phyloP scores from a whole-genome alignment of 1,140 invertebrate species.

The Habropoda laboriosa region DNA sequence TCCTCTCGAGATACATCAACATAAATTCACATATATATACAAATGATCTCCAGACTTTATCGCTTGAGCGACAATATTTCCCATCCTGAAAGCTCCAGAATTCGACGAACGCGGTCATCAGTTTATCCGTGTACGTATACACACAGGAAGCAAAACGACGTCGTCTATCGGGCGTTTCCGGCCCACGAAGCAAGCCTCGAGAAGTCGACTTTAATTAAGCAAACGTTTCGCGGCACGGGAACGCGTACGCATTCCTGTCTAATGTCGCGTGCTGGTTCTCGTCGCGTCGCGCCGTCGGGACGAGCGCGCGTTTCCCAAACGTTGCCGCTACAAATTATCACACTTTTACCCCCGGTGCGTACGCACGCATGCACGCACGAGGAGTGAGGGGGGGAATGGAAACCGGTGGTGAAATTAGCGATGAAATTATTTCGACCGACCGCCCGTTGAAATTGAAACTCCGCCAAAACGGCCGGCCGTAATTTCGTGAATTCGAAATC shows the following conservation, averaged over 20 bases:
- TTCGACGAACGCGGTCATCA: background rate
- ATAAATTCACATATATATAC: too few species aligned
- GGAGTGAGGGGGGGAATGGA: too few species aligned
- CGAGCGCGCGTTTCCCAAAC: conserved; percentile 4
- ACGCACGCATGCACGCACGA: too few species aligned
- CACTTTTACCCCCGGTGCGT: conserved; percentile 10
- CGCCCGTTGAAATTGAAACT: conserved; percentile 6
- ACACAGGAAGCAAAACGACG: background rate
- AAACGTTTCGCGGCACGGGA: conserved; percentile 53
- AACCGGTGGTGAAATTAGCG: background rate
- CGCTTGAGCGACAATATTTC: too few species aligned
- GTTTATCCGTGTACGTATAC: background rate
- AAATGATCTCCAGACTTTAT: too few species aligned
- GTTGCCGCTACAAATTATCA: background rate
- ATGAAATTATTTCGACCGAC: conserved; percentile 18
- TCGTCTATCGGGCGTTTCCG: conserved; percentile 44
- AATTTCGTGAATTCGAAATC: conserved; percentile 22
- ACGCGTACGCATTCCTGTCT: conserved; percentile 59
- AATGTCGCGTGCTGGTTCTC: conserved; percentile 55
- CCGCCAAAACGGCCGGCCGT: background rate
- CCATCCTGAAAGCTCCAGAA: too few species aligned
- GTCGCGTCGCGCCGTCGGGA: background rate
- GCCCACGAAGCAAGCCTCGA: conserved; percentile 45
- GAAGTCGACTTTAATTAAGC: conserved; percentile 57
- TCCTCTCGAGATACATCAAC: too few species aligned